Percentiles rank a stretch among this genome's conserved stretches.
Conservation (phyloP, 2,113 vertebrate species). For the Cercocebus atys region DNA sequence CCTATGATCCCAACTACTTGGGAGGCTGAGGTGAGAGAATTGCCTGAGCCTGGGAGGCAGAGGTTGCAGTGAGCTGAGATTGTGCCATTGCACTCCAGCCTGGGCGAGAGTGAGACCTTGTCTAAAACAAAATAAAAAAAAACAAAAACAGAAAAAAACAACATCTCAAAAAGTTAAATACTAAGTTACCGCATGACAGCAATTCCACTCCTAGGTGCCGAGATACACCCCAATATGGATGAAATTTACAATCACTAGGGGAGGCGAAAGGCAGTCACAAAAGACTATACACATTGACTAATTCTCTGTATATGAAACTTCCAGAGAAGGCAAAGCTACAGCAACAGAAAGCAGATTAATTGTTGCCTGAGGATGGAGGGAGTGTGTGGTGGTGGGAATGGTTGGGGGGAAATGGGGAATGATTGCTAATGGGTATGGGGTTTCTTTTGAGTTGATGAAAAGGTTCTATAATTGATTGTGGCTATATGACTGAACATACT, state of each 20-base stretch:
- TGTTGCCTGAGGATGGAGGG: background rate
- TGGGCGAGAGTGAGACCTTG: too few species aligned
- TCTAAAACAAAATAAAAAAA: too few species aligned
- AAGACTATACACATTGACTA: background rate
- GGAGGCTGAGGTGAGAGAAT: too few species aligned
- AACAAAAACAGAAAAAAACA: too few species aligned
- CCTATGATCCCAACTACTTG: too few species aligned
- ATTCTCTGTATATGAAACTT: background rate
- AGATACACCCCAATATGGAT: background rate
- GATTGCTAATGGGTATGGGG: too few species aligned
- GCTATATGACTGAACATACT: background rate
- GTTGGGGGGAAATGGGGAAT: background rate
- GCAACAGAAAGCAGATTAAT: background rate
- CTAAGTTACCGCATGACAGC: background rate
- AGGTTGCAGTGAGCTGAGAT: too few species aligned
- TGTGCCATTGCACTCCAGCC: too few species aligned
- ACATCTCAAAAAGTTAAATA: background rate
- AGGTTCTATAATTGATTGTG: background rate
- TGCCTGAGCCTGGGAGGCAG: too few species aligned
- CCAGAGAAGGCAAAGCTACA: background rate
- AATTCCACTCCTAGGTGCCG: background rate
- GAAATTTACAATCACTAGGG: background rate
- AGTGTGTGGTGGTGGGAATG: accelerated
- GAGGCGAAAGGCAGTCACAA: background rate
- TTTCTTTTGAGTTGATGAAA: background rate